Conservation (phyloP, 1,140 invertebrate genomes). For the Megalopta genalis region DNA sequence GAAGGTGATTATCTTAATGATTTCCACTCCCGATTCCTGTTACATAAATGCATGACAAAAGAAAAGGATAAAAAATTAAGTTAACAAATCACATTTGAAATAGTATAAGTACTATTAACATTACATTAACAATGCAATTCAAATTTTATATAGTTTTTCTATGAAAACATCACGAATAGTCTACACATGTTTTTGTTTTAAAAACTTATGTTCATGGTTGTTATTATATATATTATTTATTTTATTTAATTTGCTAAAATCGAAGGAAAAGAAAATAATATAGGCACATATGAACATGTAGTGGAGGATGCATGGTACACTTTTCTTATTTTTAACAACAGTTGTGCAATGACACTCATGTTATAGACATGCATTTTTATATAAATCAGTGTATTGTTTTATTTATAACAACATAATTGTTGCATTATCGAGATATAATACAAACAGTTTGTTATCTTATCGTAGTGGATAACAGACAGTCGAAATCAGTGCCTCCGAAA, state of each 20-base stretch:
- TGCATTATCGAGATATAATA: neutral
- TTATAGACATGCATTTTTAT: neutral
- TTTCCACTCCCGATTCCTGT: neutral
- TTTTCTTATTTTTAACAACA: conserved; percentile 28
- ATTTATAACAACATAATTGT: neutral
- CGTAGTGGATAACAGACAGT: neutral
- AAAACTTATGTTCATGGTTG: too few species aligned
- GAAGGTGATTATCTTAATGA: conserved; percentile 82
- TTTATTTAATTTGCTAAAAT: neutral
- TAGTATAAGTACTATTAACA: neutral
- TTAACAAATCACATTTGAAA: neutral
- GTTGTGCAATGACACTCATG: conserved; percentile 47
- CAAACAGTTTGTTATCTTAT: conserved; percentile 9
- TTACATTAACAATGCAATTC: too few species aligned
- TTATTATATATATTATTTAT: neutral
- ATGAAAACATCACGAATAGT: too few species aligned
- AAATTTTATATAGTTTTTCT: too few species aligned
- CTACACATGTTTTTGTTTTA: too few species aligned
- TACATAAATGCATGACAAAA: too few species aligned
- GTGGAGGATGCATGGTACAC: neutral
- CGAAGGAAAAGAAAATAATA: neutral
- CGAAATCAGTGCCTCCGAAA: neutral
- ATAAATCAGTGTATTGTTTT: neutral
- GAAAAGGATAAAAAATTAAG: neutral
- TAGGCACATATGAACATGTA: neutral